Percentiles rank a stretch among this genome's conserved stretches.
These are phyloP conservation scores for Diabrotica virgifera DNA, from an alignment of 1,140 invertebrate species.

Conservation along the genomic window DNA sequence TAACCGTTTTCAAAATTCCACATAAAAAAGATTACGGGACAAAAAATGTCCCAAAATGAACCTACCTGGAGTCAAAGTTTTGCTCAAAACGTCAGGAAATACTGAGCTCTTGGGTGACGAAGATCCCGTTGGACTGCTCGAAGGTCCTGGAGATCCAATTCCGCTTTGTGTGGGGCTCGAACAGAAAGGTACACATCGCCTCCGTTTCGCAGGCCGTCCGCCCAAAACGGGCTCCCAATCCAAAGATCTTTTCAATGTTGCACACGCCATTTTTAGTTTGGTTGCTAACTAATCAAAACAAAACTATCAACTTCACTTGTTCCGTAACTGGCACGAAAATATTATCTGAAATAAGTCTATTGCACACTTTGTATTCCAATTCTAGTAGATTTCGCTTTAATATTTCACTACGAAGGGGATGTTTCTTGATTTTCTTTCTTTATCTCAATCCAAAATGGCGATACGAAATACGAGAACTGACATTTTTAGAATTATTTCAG, in stretches of 20 bases:
- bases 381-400: not conserved
- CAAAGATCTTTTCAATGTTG: constrained; percentile 87
- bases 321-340: constrained; percentile 29
- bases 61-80: constrained; percentile 82
- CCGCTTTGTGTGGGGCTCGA: constrained; percentile 54
- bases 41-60: constrained; percentile 20
- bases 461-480: constrained; percentile 34
- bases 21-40: not conserved
- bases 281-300: constrained; percentile 37
- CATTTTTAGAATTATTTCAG: constrained; percentile 26
- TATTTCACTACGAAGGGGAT: constrained; percentile 11
- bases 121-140: constrained; percentile 62
- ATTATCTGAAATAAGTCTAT: constrained; percentile 6
- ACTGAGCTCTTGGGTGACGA: constrained; percentile 40
- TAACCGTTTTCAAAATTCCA: not conserved
- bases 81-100: constrained; percentile 45
- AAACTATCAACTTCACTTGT: constrained; percentile 34
- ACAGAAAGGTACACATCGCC: constrained; percentile 82
- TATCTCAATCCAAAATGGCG: constrained; percentile 34
- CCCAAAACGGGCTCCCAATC: constrained; percentile 89
- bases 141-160: constrained; percentile 21
- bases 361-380: constrained; percentile 11
- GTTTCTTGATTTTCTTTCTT: constrained; percentile 14
- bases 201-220: constrained; percentile 77
- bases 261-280: constrained; percentile 85